Evolutionary conservation across 2,888 invertebrate genomes (phyloP).

Genomic region (Euproctis similis): DNA sequence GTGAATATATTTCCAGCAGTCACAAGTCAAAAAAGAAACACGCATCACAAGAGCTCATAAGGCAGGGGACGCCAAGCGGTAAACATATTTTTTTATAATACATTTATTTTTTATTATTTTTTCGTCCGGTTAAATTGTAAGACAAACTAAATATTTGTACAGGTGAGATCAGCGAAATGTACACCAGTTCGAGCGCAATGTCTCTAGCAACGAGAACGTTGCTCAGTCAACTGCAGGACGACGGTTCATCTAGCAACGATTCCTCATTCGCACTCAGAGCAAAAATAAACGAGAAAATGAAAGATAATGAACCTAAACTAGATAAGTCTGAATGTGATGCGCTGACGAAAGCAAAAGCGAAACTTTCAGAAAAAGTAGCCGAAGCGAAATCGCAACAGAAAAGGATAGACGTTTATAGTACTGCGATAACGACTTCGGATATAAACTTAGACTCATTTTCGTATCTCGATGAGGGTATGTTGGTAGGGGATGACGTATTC

Average conservation of each 20-base stretch:
- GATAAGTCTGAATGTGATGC: slow-evolving; percentile 57
- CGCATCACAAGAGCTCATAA: slow-evolving; percentile 44
- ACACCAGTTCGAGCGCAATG: slow-evolving; percentile 52
- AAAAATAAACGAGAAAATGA: slow-evolving; percentile 37
- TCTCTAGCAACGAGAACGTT: slow-evolving; percentile 63
- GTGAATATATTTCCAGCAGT: slow-evolving; percentile 53
- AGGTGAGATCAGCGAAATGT: slow-evolving; percentile 62
- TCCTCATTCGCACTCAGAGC: slow-evolving; percentile 63
- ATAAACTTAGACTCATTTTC: slow-evolving; percentile 73
- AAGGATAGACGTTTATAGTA: slow-evolving; percentile 72
- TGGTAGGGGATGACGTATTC: slow-evolving; percentile 65
- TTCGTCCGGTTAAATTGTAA: slow-evolving; percentile 31
- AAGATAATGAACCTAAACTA: slow-evolving; percentile 38
- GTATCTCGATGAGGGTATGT: slow-evolving; percentile 66
- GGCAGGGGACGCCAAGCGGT: slow-evolving; percentile 53
- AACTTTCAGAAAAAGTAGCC: slow-evolving; percentile 60
- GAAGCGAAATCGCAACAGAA: slow-evolving; percentile 59
- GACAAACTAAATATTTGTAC: slow-evolving; percentile 37
- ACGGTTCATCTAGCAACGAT: slow-evolving; percentile 71
- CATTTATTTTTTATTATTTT: slow-evolving; percentile 26
- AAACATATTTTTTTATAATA: slow-evolving; percentile 32
- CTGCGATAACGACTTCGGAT: slow-evolving; percentile 67
- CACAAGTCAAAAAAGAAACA: slow-evolving; percentile 48
- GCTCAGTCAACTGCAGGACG: slow-evolving; percentile 71
- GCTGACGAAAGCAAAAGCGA: slow-evolving; percentile 59